A percentile compares a stretch with the other conserved stretches of the same genome.
phyloP scores from a whole-genome alignment of 2,888 invertebrate species.

The Luffia ferchaultella region DNA sequence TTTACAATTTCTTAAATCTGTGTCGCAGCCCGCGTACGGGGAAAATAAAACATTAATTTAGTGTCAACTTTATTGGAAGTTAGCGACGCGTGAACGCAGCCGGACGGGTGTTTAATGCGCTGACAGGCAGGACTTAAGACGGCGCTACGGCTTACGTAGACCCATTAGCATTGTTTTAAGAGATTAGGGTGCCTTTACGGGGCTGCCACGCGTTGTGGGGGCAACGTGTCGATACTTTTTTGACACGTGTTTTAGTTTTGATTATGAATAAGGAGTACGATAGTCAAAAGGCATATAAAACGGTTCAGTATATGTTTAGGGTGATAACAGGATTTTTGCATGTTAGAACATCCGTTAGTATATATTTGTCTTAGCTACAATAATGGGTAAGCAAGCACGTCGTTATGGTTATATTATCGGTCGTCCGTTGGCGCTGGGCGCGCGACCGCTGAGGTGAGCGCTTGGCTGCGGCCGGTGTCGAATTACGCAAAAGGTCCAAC shows the following conservation, averaged over 20 bases:
- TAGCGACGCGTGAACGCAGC: slow-evolving; percentile 56
- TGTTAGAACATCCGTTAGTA: no score
- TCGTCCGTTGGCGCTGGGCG: slow-evolving; percentile 25
- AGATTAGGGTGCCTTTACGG: slow-evolving; percentile 54
- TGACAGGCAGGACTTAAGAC: slow-evolving; percentile 58
- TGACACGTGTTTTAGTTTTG: slow-evolving; percentile 58
- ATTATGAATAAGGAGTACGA: no score
- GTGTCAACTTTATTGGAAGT: slow-evolving; percentile 60
- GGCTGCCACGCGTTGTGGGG: slow-evolving; percentile 26
- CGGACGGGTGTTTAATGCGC: slow-evolving; percentile 43
- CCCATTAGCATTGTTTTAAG: slow-evolving; percentile 66
- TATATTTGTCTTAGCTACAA: not conserved
- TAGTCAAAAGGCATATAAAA: no score
- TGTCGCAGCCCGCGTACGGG: slow-evolving; percentile 40
- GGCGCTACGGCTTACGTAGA: slow-evolving; percentile 37
- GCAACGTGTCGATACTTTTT: slow-evolving; percentile 51
- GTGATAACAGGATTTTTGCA: no score
- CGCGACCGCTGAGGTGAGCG: slow-evolving; percentile 27
- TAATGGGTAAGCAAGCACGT: not conserved
- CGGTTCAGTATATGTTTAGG: no score
- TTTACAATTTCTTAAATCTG: slow-evolving; percentile 36
- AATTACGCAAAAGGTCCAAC: slow-evolving; percentile 53
- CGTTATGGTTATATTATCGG: slow-evolving; percentile 16
- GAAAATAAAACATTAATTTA: slow-evolving; percentile 54
- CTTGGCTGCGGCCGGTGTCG: slow-evolving; percentile 37